Conservation (phyloP, 2,888 invertebrate genomes). For the Neoaliturus tenellus region DNA sequence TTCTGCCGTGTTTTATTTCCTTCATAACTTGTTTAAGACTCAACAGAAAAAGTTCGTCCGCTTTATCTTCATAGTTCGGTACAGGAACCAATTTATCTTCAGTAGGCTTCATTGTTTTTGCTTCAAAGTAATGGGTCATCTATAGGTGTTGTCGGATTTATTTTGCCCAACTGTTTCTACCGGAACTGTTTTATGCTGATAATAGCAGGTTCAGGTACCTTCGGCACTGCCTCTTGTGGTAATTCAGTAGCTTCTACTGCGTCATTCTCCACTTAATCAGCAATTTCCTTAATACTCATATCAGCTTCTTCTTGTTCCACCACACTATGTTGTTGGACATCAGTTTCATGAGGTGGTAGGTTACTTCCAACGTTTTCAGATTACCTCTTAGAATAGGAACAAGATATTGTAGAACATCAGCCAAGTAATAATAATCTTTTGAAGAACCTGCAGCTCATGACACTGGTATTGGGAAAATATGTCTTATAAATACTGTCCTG, state of each 20-base stretch:
- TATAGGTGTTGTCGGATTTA: no score
- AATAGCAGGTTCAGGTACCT: no score
- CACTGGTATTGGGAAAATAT: conserved; percentile 3
- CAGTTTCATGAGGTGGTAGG: conserved; percentile 16
- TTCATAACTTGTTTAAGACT: no score
- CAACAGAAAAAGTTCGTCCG: no score
- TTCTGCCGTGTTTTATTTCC: no score
- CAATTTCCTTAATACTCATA: neutral
- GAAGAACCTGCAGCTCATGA: neutral
- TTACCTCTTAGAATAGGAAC: neutral
- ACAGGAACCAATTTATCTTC: conserved; percentile 12
- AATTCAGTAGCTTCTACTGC: conserved; percentile 40
- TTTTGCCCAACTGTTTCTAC: no score
- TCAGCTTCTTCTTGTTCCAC: neutral
- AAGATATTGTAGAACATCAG: no score
- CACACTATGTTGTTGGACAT: neutral
- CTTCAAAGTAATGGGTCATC: neutral
- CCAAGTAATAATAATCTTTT: no score
- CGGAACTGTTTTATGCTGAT: no score
- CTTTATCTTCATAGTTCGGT: neutral
- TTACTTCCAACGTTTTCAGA: conserved; percentile 15
- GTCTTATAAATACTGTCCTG: neutral
- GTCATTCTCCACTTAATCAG: no score
- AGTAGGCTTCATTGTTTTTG: conserved; percentile 12
- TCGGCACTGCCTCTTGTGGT: conserved; percentile 26